A percentile compares a stretch with the other conserved stretches of the same genome.
Evolutionary conservation across 2,797 vertebrate genomes (phyloP).

Genomic region (Taeniopygia guttata): DNA sequence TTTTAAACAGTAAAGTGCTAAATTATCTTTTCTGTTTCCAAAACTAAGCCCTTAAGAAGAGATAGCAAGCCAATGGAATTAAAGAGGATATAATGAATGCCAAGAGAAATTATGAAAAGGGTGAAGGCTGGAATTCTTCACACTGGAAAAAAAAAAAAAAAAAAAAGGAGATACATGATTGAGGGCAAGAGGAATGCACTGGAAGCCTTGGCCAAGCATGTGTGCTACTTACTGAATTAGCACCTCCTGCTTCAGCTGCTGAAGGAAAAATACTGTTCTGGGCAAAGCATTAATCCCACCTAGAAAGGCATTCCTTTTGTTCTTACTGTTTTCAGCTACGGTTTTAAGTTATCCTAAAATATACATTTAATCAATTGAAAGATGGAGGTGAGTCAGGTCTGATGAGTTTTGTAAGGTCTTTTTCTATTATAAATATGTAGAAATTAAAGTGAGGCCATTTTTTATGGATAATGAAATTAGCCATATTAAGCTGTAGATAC

Average conservation of each 20-base stretch:
- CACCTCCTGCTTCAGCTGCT: neutral
- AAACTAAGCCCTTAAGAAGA: neutral
- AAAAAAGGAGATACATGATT: neutral
- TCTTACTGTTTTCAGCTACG: neutral
- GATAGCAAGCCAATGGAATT: neutral
- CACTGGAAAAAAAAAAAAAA: neutral
- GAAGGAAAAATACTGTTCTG: neutral
- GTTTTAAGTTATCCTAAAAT: neutral
- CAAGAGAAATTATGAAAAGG: neutral
- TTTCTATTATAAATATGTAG: fast-evolving
- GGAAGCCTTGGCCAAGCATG: neutral
- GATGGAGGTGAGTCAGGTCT: neutral
- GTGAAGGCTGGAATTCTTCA: neutral
- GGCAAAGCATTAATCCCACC: neutral
- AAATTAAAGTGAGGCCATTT: neutral
- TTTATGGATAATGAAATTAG: neutral
- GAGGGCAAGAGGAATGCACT: neutral
- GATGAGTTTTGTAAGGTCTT: neutral
- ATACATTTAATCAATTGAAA: neutral
- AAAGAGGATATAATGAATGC: neutral
- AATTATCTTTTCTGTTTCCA: neutral
- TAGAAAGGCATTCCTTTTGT: neutral
- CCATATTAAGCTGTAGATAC: neutral
- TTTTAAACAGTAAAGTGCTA: neutral
- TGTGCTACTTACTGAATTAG: neutral